Percentiles rank a stretch among this genome's conserved stretches.
phyloP scores from a whole-genome alignment of 1,140 invertebrate species.

The Diorhabda carinulata region DNA sequence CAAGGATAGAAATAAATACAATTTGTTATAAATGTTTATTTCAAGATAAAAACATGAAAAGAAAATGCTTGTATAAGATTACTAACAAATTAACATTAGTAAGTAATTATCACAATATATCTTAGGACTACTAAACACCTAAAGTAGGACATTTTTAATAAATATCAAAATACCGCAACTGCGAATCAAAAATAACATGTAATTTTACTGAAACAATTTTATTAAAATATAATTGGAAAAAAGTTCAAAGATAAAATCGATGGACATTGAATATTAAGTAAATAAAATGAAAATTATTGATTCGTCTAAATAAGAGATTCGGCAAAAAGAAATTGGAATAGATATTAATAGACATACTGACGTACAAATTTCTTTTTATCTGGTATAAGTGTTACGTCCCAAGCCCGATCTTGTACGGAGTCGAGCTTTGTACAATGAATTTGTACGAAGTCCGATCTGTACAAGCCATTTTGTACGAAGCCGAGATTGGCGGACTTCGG shows the following conservation, averaged over 20 bases:
- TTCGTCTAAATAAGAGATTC: neutral
- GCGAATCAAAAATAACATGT: neutral
- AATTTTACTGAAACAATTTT: neutral
- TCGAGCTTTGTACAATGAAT: no score
- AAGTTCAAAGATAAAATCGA: no score
- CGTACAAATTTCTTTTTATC: no score
- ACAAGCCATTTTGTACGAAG: no score
- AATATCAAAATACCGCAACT: neutral
- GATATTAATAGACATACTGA: no score
- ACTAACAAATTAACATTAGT: neutral
- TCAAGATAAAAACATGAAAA: conserved; percentile 1
- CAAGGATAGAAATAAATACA: no score
- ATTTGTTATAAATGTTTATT: neutral
- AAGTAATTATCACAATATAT: conserved; percentile 3
- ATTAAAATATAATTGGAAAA: neutral
- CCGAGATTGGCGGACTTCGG: no score
- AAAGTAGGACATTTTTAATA: neutral
- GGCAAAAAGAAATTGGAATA: no score
- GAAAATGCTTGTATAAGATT: neutral
- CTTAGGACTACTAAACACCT: neutral
- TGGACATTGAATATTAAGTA: neutral
- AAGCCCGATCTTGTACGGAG: no score
- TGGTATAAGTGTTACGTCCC: no score
- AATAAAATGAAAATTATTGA: neutral
- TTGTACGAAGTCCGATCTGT: no score